A percentile compares a stretch with the other conserved stretches of the same genome.
Evolutionary conservation across 2,888 invertebrate species (phyloP).

Genomic region (Cabera pusaria): DNA sequence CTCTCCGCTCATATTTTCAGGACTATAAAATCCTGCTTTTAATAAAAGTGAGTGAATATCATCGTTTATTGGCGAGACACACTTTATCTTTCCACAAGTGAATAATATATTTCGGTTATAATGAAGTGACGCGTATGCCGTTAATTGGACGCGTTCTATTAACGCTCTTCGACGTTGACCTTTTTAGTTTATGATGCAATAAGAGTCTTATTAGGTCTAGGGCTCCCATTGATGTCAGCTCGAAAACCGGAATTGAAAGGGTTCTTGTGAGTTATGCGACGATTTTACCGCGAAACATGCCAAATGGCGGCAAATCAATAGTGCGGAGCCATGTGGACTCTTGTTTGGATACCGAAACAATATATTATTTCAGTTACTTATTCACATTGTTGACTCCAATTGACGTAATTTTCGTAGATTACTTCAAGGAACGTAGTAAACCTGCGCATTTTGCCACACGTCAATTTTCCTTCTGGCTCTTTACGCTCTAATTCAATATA

Average conservation of each 20-base stretch:
- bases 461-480: too few species aligned
- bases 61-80: too few species aligned
- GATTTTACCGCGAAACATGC: slow-evolving; percentile 46
- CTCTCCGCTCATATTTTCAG: slow-evolving; percentile 45
- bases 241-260: not conserved
- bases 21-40: slow-evolving; percentile 72
- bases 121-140: slow-evolving; percentile 5
- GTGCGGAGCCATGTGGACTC: slow-evolving; percentile 47
- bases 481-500: too few species aligned
- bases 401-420: too few species aligned
- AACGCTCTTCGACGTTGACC: slow-evolving; percentile 5
- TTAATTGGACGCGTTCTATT: slow-evolving; percentile 27
- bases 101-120: slow-evolving; percentile 2
- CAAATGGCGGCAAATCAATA: slow-evolving; percentile 70
- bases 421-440: too few species aligned
- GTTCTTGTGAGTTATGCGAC: not conserved
- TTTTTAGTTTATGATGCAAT: slow-evolving; percentile 20
- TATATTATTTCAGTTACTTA: too few species aligned
- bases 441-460: too few species aligned
- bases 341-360: not conserved
- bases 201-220: slow-evolving; percentile 16
- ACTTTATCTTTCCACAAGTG: too few species aligned
- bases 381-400: too few species aligned
- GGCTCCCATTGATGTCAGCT: slow-evolving; percentile 2
- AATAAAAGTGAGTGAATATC: slow-evolving; percentile 74